Percentiles rank a stretch among this genome's conserved stretches.
Evolutionary conservation across 2,888 invertebrate species (phyloP).

Genomic region (Conomelus anceps): DNA sequence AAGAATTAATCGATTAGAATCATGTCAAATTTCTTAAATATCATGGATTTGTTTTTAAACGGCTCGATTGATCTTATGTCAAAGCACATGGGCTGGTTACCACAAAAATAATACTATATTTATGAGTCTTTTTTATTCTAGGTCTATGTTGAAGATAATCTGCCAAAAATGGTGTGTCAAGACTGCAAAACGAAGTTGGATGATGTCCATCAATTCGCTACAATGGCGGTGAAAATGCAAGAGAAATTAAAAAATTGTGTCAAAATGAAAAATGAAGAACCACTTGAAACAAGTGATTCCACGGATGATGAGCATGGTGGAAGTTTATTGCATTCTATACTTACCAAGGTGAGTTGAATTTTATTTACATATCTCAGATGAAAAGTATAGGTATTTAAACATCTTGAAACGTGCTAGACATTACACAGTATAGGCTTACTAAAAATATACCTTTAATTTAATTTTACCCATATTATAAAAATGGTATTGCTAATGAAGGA

Average conservation of each 20-base stretch:
- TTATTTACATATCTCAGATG: too few species aligned
- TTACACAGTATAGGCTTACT: too few species aligned
- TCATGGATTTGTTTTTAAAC: too few species aligned
- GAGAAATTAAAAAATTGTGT: conserved; percentile 44
- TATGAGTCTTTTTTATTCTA: conserved; percentile 38
- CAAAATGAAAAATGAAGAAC: conserved; percentile 11
- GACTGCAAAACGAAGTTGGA: conserved; percentile 58
- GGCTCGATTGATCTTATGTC: too few species aligned
- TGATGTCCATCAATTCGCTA: conserved; percentile 59
- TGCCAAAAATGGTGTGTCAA: conserved; percentile 62
- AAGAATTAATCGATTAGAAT: too few species aligned
- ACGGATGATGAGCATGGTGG: conserved; percentile 27
- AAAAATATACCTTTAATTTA: too few species aligned
- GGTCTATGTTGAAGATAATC: conserved; percentile 58
- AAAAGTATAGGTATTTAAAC: neutral
- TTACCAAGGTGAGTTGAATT: conserved; percentile 45
- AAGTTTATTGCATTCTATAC: conserved; percentile 48
- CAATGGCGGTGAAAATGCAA: conserved; percentile 57
- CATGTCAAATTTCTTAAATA: too few species aligned
- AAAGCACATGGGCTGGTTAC: too few species aligned
- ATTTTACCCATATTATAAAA: too few species aligned
- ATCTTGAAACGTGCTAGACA: too few species aligned
- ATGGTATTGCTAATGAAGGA: too few species aligned
- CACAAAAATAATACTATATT: neutral
- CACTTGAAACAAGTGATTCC: neutral